A percentile compares a stretch with the other conserved stretches of the same genome.
Conservation (phyloP, 1,140 invertebrate species). For the Caenorhabditis brenneri region DNA sequence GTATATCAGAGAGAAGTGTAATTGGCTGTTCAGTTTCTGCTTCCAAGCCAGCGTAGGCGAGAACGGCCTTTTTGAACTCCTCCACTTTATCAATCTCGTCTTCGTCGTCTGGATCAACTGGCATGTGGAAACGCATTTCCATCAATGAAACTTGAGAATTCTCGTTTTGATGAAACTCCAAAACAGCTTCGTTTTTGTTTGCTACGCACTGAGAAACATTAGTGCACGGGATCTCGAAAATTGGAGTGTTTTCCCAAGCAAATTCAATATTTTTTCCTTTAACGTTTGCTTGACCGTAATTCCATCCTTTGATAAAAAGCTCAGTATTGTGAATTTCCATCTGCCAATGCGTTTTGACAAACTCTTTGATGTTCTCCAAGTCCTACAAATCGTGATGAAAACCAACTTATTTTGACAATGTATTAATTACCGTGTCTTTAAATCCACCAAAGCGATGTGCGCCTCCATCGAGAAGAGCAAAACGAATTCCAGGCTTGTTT, state of each 20-base stretch:
- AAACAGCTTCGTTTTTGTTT: slow-evolving; percentile 92
- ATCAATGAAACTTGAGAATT: slow-evolving; percentile 93
- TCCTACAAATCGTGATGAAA: slow-evolving; percentile 61
- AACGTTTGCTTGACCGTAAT: slow-evolving; percentile 96
- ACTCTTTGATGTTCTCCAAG: slow-evolving; percentile 76
- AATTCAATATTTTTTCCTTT: slow-evolving; percentile 87
- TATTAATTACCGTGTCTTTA: slow-evolving; percentile 80
- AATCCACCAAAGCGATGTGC: slow-evolving; percentile 91
- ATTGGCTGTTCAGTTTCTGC: slow-evolving; percentile 96
- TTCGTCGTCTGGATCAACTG: slow-evolving; percentile 77
- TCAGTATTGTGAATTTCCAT: slow-evolving; percentile 78
- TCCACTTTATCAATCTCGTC: slow-evolving; percentile 82
- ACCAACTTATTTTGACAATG: background rate
- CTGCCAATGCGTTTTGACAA: slow-evolving; percentile 80
- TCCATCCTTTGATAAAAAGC: slow-evolving; percentile 94
- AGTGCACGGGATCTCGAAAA: slow-evolving; percentile 93
- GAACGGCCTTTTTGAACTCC: slow-evolving; percentile 88
- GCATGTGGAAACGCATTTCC: slow-evolving; percentile 98
- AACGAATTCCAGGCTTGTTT: slow-evolving; percentile 83
- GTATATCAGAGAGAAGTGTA: slow-evolving; percentile 92
- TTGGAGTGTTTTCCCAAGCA: slow-evolving; percentile 81
- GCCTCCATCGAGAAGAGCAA: slow-evolving; percentile 88
- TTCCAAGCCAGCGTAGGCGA: slow-evolving; percentile 95
- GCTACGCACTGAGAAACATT: slow-evolving; percentile 94
- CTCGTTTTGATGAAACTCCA: slow-evolving; percentile 80